Percentiles rank a stretch among this genome's conserved stretches.
Evolutionary conservation across 2,888 invertebrate species (phyloP).

Genomic region (Rhingia rostrata): DNA sequence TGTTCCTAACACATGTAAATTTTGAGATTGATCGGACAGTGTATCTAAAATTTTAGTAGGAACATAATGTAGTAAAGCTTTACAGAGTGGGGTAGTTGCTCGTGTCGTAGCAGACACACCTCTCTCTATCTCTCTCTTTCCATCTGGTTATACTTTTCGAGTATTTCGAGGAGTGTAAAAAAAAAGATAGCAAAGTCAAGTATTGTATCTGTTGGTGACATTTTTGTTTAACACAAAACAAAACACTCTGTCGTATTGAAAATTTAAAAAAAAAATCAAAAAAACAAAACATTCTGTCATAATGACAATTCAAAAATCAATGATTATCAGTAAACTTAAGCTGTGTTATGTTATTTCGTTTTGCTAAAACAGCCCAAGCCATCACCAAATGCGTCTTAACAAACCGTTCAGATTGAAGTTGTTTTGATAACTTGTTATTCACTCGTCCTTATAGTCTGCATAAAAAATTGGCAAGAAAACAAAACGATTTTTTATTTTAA

Average conservation of each 20-base stretch:
- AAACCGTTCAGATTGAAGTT: slow-evolving; percentile 37
- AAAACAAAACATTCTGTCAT: too few relatives aligned
- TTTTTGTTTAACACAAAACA: neutral
- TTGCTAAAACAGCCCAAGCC: slow-evolving; percentile 36
- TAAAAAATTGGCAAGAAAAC: too few relatives aligned
- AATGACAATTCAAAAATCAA: too few relatives aligned
- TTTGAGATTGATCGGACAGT: too few relatives aligned
- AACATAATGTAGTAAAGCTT: too few relatives aligned
- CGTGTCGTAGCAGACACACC: too few relatives aligned
- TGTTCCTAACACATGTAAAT: too few relatives aligned
- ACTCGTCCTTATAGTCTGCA: neutral
- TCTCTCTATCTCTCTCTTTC: too few relatives aligned
- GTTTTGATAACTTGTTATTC: slow-evolving; percentile 36
- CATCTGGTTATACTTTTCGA: slow-evolving; percentile 31
- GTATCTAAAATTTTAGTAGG: too few relatives aligned
- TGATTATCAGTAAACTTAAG: neutral
- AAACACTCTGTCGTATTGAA: too few relatives aligned
- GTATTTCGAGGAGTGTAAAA: slow-evolving; percentile 63
- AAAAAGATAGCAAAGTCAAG: slow-evolving; percentile 57
- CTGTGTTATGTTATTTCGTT: slow-evolving; percentile 7
- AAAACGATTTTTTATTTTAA: too few relatives aligned
- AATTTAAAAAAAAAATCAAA: too few relatives aligned
- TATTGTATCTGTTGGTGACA: slow-evolving; percentile 51
- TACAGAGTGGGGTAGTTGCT: slow-evolving; percentile 50
- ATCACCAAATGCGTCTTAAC: slow-evolving; percentile 44